Base-by-base conservation (phyloP, 1,140 invertebrate genomes). In the Plutomurus gul region DNA sequence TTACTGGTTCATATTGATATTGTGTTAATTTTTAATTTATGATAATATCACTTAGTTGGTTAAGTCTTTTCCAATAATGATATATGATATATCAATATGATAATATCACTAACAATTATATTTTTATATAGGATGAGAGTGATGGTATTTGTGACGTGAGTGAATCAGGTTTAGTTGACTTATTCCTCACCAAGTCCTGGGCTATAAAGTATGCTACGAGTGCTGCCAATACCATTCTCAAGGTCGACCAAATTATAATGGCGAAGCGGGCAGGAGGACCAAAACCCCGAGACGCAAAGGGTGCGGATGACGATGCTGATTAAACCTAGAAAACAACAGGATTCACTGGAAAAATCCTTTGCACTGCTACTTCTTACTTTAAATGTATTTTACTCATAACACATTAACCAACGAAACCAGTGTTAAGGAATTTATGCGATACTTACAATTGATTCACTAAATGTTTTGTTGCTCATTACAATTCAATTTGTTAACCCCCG, bases 211-310 rank as follows among this genome's bases (percentile, higher is more conserved):
- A 99, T 88, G 96, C 98, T 1, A 93, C 95, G 0, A 91, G 93
- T 82, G 96, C 96, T 13, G 96, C 97, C 1, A 91, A 92, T 73
- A 99, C 97, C 0, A 94, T 99, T 84, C 89, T 99, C 4, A 93
- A 94, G 87, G 95, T 99, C n/a, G 97, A 99, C 88, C 93, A 98
- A 88, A 99, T 99, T 79, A 99, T 99, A 77, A 98, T 99, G 96
- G 96, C 97, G 1, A 99, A 99, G 87, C 90, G 93, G 85, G 96
- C 96, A 20, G 97, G 97, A 76, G 97, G 97, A 70, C 97, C 97
- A 1, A 97, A 98, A 88, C 89, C 93, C 0, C 91, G 90, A 85
- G 85, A 89, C 74, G 84, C 85, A 60, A 89, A 89, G 43, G 89
- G 90, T 51, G 89, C 89, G 84, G 90, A 90, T 85, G 91, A 90